These are phyloP conservation scores for Halictus rubicundus DNA, from an alignment of 1,140 invertebrate species.

Conservation along the genomic window DNA sequence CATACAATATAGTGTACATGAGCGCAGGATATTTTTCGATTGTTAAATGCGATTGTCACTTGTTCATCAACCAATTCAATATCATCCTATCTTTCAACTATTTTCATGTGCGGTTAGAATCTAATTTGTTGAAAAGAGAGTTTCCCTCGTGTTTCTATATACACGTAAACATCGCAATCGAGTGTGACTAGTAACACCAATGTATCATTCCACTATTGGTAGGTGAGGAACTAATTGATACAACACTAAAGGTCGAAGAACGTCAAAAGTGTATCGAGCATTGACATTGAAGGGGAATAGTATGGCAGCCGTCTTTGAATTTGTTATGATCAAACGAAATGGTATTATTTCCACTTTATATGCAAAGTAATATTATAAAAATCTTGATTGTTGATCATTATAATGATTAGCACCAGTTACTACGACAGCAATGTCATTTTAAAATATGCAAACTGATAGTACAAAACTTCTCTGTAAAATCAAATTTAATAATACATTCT, in stretches of 20 bases:
- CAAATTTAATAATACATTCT: neutral
- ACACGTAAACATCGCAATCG: neutral
- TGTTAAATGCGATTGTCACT: neutral
- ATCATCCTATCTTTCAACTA: neutral
- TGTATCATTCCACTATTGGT: neutral
- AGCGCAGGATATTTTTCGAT: neutral
- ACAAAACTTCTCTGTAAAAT: neutral
- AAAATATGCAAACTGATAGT: neutral
- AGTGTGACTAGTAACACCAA: neutral
- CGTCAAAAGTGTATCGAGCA: conserved; percentile 16
- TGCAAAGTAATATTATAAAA: conserved; percentile 3
- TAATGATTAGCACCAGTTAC: neutral
- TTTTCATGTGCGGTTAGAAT: conserved; percentile 15
- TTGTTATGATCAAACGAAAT: conserved; percentile 10
- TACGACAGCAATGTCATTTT: neutral
- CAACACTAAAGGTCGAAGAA: conserved; percentile 7
- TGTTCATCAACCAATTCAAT: neutral
- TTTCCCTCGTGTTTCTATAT: neutral
- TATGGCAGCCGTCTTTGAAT: conserved; percentile 28
- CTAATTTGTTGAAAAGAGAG: neutral
- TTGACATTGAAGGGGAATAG: conserved; percentile 14
- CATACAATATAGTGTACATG: neutral
- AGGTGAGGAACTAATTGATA: neutral
- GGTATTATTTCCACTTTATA: conserved; percentile 6
- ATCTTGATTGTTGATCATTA: neutral